Evolutionary conservation across 2,888 invertebrate genomes (phyloP), one percentile per base, ranked within the genome.

Genomic region (Linnaemya tessellans): DNA sequence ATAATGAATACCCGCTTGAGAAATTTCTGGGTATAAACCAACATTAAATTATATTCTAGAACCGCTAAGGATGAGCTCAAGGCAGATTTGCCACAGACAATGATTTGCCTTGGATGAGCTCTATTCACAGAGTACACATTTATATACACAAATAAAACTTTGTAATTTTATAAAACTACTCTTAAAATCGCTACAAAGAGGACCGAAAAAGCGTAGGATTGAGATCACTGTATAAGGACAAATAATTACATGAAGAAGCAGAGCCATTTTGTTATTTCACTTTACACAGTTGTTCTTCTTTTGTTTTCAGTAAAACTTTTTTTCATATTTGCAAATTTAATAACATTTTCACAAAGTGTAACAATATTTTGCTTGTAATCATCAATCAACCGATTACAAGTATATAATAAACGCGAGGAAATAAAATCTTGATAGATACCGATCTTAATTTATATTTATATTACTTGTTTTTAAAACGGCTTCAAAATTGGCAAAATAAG

Each of bases 401-500:
- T 35, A 18, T 11, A 15, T 18, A 43, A 51, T 1, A 62, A 49
- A 65, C 8, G 11, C 25, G 9, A 22, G 46, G 54, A 22, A 54
- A 65, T 49, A 65, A 46, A 65, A 15, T 49, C 65, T 79, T 35
- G 41, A 15, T 2, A 3, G 20, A 22, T 65, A 67, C 46, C 22
- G 25, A 67, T 58, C 46, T 46, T 79, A 22, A 38, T 78, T 30
- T 30, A 30, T 62, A 46, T n/a, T n/a, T 71, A 70, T 78, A 43
- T 58, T 22, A 22, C 30, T 65, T 78, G 73, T 84, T 83, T 56
- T 56, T 81, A 62, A 73, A 90, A 91, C 91, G 89, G 90, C 90
- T 89, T 90, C 91, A 91, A 91, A 90, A 91, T 91, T 91, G 91
- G 91, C 88, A 91, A 90, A 88, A 90, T 90, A 91, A 89, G 90